Conservation (phyloP, 1,140 invertebrate species). For the Venustaconcha ellipsiformis region DNA sequence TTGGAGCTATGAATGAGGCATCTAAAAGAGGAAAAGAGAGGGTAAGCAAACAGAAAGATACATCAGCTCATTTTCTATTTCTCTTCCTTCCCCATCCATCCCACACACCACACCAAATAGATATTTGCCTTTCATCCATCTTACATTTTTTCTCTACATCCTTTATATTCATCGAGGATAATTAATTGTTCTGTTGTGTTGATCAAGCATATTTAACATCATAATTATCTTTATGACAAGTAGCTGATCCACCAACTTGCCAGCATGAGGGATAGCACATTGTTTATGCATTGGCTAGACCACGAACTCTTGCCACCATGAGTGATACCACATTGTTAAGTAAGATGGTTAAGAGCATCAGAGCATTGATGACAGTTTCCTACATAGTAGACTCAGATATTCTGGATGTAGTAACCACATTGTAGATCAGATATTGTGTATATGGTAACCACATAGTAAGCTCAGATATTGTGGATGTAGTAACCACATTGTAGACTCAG, state of each 20-base stretch:
- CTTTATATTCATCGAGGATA: not conserved
- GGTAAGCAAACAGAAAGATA: conserved; percentile 33
- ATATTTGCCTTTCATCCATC: not conserved
- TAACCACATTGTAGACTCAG: no score
- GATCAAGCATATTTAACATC: not conserved
- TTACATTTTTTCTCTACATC: not conserved
- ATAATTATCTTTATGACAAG: not conserved
- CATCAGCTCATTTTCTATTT: not conserved
- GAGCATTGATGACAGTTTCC: no score
- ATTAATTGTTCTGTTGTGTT: not conserved
- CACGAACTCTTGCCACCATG: no score
- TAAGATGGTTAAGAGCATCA: no score
- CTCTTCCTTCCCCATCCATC: not conserved
- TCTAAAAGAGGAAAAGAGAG: conserved; percentile 57
- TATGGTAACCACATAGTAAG: no score
- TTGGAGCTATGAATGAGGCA: conserved; percentile 75
- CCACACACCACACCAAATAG: not conserved
- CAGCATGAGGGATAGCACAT: no score
- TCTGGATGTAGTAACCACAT: no score
- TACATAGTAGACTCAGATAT: no score
- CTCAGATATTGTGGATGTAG: no score
- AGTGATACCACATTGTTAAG: no score
- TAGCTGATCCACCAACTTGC: not conserved
- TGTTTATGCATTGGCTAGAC: not conserved
- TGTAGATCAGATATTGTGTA: no score